Conservation (phyloP, 2,113 vertebrate genomes). For the Urocynchramus pylzowi region DNA sequence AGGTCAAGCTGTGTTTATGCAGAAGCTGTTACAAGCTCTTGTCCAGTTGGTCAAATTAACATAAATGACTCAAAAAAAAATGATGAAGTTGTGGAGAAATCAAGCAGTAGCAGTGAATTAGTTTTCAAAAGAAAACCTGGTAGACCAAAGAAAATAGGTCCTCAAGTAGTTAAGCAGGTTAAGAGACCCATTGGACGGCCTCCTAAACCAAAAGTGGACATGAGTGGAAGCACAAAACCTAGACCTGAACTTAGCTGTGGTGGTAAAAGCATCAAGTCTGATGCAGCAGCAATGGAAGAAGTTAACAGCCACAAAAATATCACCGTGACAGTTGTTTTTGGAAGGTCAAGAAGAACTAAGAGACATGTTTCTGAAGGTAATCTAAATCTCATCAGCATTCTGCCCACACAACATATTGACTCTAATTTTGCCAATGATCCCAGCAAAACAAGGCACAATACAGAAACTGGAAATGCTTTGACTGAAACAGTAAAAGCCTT, state of each 20-base stretch:
- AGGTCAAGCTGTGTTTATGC: background rate
- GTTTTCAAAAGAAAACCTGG: slow-evolving; percentile 89
- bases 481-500: slow-evolving; percentile 44
- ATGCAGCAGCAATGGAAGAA: slow-evolving; percentile 60
- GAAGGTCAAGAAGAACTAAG: slow-evolving; percentile 88
- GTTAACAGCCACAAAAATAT: slow-evolving; percentile 81
- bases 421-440: slow-evolving; percentile 45
- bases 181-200: slow-evolving; percentile 91
- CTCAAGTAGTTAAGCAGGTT: slow-evolving; percentile 84
- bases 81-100: slow-evolving; percentile 40
- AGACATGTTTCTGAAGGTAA: slow-evolving; percentile 85
- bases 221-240: slow-evolving; percentile 32
- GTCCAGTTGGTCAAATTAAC: slow-evolving; percentile 33
- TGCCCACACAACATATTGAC: slow-evolving; percentile 27
- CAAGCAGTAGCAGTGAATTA: slow-evolving; percentile 23
- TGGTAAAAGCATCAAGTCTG: slow-evolving; percentile 25
- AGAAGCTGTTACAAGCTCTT: background rate
- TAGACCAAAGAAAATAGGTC: slow-evolving; percentile 89
- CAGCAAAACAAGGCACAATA: slow-evolving; percentile 28
- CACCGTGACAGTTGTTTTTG: slow-evolving; percentile 89
- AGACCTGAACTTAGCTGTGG: slow-evolving; percentile 21
- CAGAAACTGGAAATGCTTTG: slow-evolving; percentile 45
- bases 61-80: slow-evolving; percentile 29
- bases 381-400: slow-evolving; percentile 62
- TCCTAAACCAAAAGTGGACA: slow-evolving; percentile 79